Evolutionary conservation across 2,888 invertebrate species (phyloP), one percentile per base, ranked within the genome.

Genomic region (Hypolimnas misippus): DNA sequence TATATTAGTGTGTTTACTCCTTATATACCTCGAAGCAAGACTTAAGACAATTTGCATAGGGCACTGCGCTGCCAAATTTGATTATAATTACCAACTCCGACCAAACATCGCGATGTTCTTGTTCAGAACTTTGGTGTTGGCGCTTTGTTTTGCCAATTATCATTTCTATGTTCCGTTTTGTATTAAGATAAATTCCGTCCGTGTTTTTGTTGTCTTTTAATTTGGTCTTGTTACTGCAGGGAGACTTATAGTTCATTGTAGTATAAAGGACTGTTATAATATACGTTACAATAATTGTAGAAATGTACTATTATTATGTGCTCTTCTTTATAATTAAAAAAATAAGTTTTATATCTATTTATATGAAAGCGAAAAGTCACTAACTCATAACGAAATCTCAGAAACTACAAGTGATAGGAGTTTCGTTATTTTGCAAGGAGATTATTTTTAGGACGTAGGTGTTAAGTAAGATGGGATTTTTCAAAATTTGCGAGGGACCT

Each of bases 41-140:
- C 59, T 53, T 65, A 62, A 63, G 63, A 57, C 57, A 72, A 80
- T 80, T 79, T 73, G 76, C 78, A 77, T 78, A 75, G 51, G 58
- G 62, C 68, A 58, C 62, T 31, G 68, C 65, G 66, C 70, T 57
- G 69, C 61, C 57, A 66, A 79, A 79, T 78, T 77, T 73, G 70
- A 77, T 79, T 78, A 78, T 77, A 78, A 78, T 78, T 76, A 77
- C 70, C 51, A 58, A 70, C 63, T 65, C 60, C 42, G 65, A 53
- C 53, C 21, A 46, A 49, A 46, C 38, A 53, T 29, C 14, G 17
- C 42, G 46, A 53, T 53, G 52, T 38, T 59, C 50, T 21, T 38
- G 56, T 46, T n/a, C n/a, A n/a, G 56, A 64, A 64, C 58, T 64
- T 60, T 42, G 29, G 19, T 54, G 33, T 49, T 55, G 19, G 25